These are phyloP conservation scores for Lerema accius DNA, from an alignment of 1,140 invertebrate genomes.

Conservation along the genomic window DNA sequence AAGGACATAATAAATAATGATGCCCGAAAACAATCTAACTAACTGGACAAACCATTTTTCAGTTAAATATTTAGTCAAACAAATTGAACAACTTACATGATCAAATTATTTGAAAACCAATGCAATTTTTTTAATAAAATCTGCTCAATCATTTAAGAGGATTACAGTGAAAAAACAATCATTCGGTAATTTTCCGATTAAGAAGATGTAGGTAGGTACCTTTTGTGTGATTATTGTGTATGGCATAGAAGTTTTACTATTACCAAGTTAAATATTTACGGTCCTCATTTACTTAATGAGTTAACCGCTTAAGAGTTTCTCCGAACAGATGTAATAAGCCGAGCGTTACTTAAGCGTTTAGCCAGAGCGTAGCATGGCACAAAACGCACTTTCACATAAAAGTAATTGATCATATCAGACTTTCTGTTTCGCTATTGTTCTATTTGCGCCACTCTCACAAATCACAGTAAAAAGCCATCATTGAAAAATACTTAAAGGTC, in stretches of 20 bases:
- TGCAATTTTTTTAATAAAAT: no score
- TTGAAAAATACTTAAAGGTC: conserved; percentile 23
- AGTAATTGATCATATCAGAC: conserved; percentile 63
- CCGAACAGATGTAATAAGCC: neutral
- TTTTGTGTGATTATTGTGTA: no score
- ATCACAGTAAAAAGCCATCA: conserved; percentile 39
- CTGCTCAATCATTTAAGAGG: no score
- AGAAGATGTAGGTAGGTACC: no score
- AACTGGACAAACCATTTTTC: no score
- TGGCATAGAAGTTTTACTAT: neutral
- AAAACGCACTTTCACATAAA: conserved; percentile 58
- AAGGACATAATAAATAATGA: no score
- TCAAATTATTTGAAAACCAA: no score
- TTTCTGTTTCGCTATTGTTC: conserved; percentile 61
- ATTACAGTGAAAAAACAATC: no score
- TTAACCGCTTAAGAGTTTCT: neutral
- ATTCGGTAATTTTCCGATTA: no score
- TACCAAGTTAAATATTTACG: neutral
- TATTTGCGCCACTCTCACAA: conserved; percentile 53
- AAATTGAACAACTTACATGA: no score
- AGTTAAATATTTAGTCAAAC: no score
- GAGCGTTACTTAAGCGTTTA: conserved; percentile 10
- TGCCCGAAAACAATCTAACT: no score
- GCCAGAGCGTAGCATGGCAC: conserved; percentile 20
- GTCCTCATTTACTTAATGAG: neutral